These are phyloP conservation scores for Bergia sp. DNA, from an alignment of 92 coral and sea anemone species.

Conservation along the genomic window DNA sequence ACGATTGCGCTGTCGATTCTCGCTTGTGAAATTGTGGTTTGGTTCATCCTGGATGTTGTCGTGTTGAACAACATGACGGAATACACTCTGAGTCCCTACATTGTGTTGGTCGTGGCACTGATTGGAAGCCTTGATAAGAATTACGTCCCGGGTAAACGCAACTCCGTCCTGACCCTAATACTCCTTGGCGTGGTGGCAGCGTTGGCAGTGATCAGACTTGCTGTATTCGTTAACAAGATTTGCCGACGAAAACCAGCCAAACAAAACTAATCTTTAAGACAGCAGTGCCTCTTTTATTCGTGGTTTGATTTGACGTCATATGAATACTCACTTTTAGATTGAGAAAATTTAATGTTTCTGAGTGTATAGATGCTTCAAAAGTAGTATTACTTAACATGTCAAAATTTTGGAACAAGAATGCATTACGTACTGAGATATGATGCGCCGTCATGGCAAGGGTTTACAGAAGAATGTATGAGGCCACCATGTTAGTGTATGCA, in stretches of 20 bases:
- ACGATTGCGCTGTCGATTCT: conserved; percentile 74
- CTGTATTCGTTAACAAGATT: not conserved
- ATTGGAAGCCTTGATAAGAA: conserved; percentile 62
- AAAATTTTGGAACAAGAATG: too few species aligned
- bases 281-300: too few species aligned
- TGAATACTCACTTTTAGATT: too few species aligned
- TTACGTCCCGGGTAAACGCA: conserved; percentile 64
- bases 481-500: too few species aligned
- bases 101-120: conserved; percentile 74
- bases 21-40: conserved; percentile 62
- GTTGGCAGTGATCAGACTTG: conserved; percentile 9
- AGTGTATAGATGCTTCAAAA: too few species aligned
- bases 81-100: conserved; percentile 72
- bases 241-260: not conserved
- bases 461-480: too few species aligned
- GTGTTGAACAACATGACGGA: conserved; percentile 66
- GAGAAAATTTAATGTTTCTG: too few species aligned
- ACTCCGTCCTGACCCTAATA: conserved; percentile 68
- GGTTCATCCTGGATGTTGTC: conserved; percentile 78
- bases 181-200: conserved; percentile 56
- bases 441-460: too few species aligned
- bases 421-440: too few species aligned
- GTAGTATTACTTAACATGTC: too few species aligned
- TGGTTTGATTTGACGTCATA: too few species aligned
- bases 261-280: not conserved